These are phyloP conservation scores for Lepidocolaptes lacrymiger DNA, from an alignment of 2,797 vertebrate species.

Conservation along the genomic window DNA sequence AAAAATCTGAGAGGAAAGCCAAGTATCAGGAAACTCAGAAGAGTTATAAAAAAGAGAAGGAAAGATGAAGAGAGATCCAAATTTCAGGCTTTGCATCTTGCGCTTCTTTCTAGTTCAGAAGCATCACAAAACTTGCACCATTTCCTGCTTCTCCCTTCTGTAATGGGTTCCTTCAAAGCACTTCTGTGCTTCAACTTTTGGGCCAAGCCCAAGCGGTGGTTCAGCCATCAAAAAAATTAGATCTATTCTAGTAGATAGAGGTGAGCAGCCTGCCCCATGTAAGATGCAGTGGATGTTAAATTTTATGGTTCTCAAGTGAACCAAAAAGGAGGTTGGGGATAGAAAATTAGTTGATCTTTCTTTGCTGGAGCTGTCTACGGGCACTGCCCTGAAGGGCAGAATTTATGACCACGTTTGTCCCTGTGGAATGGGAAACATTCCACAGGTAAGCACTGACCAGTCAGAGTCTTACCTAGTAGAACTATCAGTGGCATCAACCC, in stretches of 20 bases:
- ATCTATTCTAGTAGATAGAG: neutral
- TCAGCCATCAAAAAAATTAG: neutral
- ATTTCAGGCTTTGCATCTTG: neutral
- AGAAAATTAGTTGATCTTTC: neutral
- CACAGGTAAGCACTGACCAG: neutral
- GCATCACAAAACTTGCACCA: neutral
- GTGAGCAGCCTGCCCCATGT: neutral
- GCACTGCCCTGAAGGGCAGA: neutral
- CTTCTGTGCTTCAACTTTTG: neutral
- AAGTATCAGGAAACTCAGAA: neutral
- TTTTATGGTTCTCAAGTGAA: neutral
- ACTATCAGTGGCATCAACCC: neutral
- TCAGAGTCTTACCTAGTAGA: neutral
- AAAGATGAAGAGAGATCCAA: neutral
- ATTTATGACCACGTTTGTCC: neutral
- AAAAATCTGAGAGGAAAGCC: neutral
- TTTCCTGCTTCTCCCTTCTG: neutral
- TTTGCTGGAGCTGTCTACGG: neutral
- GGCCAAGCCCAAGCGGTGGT: neutral
- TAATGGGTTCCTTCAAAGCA: neutral
- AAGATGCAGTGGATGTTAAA: neutral
- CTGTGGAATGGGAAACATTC: neutral
- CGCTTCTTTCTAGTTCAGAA: neutral
- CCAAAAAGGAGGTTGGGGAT: neutral
- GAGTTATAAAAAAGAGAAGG: neutral